phyloP scores from a whole-genome alignment of 2,888 invertebrate species.

The Drosophila quinaria region DNA sequence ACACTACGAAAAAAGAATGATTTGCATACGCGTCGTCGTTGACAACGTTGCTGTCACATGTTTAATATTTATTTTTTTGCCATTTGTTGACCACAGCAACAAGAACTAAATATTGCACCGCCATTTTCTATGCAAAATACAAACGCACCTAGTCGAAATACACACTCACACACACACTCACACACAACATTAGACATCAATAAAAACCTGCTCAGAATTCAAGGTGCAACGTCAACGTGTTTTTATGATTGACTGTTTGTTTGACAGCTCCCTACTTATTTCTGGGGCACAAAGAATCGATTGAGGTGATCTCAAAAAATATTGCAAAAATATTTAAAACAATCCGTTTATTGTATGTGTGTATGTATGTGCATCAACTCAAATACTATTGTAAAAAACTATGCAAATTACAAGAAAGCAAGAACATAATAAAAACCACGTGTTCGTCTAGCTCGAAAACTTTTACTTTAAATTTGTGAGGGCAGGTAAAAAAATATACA shows the following conservation, averaged over 20 bases:
- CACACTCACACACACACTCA: conserved; percentile 29
- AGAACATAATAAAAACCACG: background rate
- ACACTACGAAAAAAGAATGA: conserved; percentile 20
- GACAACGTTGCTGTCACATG: conserved; percentile 42
- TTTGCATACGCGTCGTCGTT: conserved; percentile 57
- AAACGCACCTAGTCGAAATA: conserved; percentile 24
- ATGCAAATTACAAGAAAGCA: background rate
- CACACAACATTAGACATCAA: conserved; percentile 32
- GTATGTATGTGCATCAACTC: background rate
- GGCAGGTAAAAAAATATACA: background rate
- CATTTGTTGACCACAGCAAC: conserved; percentile 78
- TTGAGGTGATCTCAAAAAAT: background rate
- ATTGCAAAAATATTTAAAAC: background rate
- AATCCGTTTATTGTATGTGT: too few species aligned
- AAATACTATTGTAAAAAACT: too few species aligned
- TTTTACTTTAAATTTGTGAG: background rate
- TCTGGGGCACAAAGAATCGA: conserved; percentile 11
- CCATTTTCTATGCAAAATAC: conserved; percentile 23
- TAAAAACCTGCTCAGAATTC: conserved; percentile 39
- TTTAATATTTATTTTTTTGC: conserved; percentile 82
- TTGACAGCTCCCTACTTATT: conserved; percentile 1
- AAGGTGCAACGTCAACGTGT: conserved; percentile 39
- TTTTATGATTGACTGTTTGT: conserved; percentile 24
- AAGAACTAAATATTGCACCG: conserved; percentile 57
- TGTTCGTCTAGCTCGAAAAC: background rate